Base-by-base conservation (phyloP, 2,113 vertebrate species). In the Semnopithecus entellus region DNA sequence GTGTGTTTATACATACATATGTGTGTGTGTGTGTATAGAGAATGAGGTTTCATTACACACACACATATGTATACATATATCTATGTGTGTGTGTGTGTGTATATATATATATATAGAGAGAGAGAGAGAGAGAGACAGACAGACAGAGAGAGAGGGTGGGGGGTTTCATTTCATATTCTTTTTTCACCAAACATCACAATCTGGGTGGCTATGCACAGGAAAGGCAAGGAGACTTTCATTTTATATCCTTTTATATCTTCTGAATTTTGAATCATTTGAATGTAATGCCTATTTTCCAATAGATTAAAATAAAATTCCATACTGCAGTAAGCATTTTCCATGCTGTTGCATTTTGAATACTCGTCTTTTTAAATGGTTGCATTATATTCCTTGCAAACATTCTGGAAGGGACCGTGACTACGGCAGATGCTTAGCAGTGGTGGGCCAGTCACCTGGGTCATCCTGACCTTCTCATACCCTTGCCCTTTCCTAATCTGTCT, bases 231-330 rank as follows among this genome's bases (percentile, higher is more conserved):
- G 10, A 38, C 1, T 35, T 48, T 48, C 83, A 79, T 2, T 20
- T 14, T 10, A 14, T 10, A 61, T 4, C 22, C 0, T 68, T 68
- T 91, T 35, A 8, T 17, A 45, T 55, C 45, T 55, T 93, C 59
- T 35, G 48, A 70, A 91, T 89, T 82, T 92, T 30, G 20, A 92
- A 16, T 78, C 3, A 73, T 78, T 59, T 72, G 59, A 61, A 76
- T 43, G 40, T 57, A 90, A 35, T 13, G 30, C 7, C 17, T 40
- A 22, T 66, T 93, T 88, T 84, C 27, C 89, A 79, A 59, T 6
- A 82, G 92, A 86, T 43, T 75, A 83, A 76, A 85, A 88, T 23
- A 66, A 11, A 92, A 66, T 81, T 91, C 4, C 35, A 1, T 3
- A 27, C 7, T 91, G 43, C 11, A n/a, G 35, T 18, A 27, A 87